Evolutionary conservation across 1,140 invertebrate genomes (phyloP), one percentile per base, ranked within the genome.

Genomic region (Temnothorax curvispinosus): DNA sequence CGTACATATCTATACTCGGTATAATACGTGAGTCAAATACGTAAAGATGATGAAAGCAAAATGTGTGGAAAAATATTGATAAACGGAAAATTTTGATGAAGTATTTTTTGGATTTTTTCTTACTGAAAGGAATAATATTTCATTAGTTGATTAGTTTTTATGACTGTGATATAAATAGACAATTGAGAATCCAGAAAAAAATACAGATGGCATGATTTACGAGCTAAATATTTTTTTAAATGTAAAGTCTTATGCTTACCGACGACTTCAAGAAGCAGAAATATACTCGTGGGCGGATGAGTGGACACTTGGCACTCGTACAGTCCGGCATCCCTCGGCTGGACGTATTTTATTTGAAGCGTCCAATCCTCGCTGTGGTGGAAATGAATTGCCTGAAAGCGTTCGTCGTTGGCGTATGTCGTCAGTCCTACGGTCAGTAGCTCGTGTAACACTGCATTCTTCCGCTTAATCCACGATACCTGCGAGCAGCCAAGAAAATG

Each of bases 251-350:
- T 91, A 89, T 89, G 96, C 98, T 97, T 96, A 98, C 98, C 98
- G 85, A 98, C 97, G 86, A 98, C 98, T 93, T 97, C 97, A 85
- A 98, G 96, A 88, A 97, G 96, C 74, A 98, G 94, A 95, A 98
- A 98, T 95, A 98, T 97, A 94, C 97, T 98, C 27, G 97, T 97
- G 80, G 98, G 97, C 69, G 98, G 98, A 96, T 98, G 97, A 38
- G 98, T 98, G 41, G 98, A 98, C 18, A 98, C 97, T 96, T 98
- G 98, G 94, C 98, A 98, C 95, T 98, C 98, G 95, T 98, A 98
- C 75, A 97, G 94, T 44, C 98, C 98, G 21, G 97, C 97, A 94
- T 99, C 98, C 84, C 97, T 96, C 89, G 96, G 96, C 92, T 98
- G 97, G 44, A 98, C 97, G 95, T 97, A 98, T 93, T 97, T 97